Evolutionary conservation across 2,113 vertebrate species (phyloP).

Genomic region (Eudyptes chrysolophus): DNA sequence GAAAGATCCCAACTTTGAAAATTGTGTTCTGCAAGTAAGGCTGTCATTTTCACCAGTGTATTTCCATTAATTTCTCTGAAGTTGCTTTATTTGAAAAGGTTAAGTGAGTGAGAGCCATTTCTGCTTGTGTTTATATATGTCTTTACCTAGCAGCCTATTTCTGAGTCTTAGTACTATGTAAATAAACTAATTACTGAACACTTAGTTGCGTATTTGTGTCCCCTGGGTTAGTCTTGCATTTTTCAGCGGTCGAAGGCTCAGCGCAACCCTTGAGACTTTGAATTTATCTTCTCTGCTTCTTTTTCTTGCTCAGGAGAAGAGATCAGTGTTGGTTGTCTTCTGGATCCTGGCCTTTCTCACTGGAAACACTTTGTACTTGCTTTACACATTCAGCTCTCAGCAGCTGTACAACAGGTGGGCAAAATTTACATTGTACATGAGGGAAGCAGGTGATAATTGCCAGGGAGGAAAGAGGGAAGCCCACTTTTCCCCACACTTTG

Average conservation of each 20-base stretch:
- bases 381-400: constrained; percentile 92
- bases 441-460: not conserved
- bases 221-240: not conserved
- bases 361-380: constrained; percentile 89
- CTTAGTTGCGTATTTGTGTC: not conserved
- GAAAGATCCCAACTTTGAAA: not conserved
- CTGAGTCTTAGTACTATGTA: not conserved
- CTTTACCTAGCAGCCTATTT: not conserved
- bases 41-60: not conserved
- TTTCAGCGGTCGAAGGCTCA: not conserved
- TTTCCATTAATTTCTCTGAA: not conserved
- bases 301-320: constrained; percentile 84
- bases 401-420: constrained; percentile 93
- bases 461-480: not conserved
- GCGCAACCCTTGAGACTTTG: not conserved
- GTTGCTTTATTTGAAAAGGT: not conserved
- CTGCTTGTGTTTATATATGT: not conserved
- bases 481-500: not conserved
- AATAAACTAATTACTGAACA: not conserved
- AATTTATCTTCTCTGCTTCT: not conserved
- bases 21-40: not conserved
- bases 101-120: not conserved
- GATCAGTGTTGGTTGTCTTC: constrained; percentile 87
- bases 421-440: not conserved
- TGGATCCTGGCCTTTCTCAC: constrained; percentile 91